A percentile compares a stretch with the other conserved stretches of the same genome.
Evolutionary conservation across 2,888 invertebrate species (phyloP).

Genomic region (Torymus aiolomorphi): DNA sequence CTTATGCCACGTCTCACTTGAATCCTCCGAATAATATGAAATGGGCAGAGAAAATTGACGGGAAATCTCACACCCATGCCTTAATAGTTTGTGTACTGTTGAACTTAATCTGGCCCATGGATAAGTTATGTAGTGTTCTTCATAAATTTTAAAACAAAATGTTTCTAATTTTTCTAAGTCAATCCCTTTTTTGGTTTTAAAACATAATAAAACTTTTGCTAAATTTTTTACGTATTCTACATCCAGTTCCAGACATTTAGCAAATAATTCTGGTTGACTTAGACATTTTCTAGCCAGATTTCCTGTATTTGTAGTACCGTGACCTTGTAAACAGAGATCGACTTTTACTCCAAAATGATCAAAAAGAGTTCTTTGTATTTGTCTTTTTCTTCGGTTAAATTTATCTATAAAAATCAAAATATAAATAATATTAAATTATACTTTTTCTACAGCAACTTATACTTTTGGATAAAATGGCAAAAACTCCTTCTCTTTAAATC

Average conservation of each 20-base stretch:
- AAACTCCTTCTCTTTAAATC: too few relatives aligned
- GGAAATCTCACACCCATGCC: conserved; percentile 28
- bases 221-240: neutral
- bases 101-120: conserved; percentile 35
- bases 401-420: neutral
- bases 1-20: conserved; percentile 27
- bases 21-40: conserved; percentile 27
- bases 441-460: too few relatives aligned
- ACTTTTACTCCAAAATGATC: conserved; percentile 14
- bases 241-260: conserved; percentile 2
- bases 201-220: neutral
- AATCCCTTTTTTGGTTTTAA: conserved; percentile 7
- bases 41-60: neutral
- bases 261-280: conserved; percentile 23
- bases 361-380: neutral
- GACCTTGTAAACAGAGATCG: neutral
- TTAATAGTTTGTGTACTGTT: conserved; percentile 31
- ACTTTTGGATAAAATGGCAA: too few relatives aligned
- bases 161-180: conserved; percentile 26
- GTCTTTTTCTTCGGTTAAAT: neutral
- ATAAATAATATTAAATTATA: too few relatives aligned
- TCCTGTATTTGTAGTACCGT: conserved; percentile 44
- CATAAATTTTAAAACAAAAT: conserved; percentile 8
- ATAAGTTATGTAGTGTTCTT: neutral
- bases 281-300: conserved; percentile 39